Evolutionary conservation across 2,888 invertebrate genomes (phyloP).

Genomic region (Venustoraphidia nigricollis): DNA sequence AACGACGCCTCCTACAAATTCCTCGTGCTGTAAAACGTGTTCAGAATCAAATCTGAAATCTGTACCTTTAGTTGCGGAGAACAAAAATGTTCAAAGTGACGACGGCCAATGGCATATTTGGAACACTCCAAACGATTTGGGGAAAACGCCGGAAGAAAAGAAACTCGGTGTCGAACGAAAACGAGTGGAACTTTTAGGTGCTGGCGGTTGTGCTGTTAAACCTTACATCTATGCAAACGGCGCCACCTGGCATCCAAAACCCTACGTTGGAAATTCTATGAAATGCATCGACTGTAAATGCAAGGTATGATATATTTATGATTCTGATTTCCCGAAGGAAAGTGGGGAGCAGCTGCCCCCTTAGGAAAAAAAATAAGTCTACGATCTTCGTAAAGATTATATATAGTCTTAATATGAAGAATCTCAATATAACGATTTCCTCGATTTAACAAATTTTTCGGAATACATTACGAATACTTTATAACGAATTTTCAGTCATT

Average conservation of each 20-base stretch:
- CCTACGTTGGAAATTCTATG: slow-evolving; percentile 71
- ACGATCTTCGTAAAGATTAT: no score
- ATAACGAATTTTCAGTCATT: no score
- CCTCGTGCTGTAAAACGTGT: slow-evolving; percentile 69
- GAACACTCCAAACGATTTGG: not conserved
- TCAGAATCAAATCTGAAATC: slow-evolving; percentile 24
- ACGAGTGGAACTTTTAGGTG: slow-evolving; percentile 49
- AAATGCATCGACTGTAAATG: slow-evolving; percentile 85
- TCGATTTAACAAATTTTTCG: no score
- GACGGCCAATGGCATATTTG: slow-evolving; percentile 10
- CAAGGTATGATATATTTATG: slow-evolving; percentile 44
- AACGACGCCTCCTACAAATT: slow-evolving; percentile 56
- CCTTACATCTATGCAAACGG: slow-evolving; percentile 39
- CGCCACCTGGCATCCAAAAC: slow-evolving; percentile 73
- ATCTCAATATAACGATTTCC: no score
- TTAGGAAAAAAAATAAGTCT: no score
- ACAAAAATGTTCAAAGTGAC: slow-evolving; percentile 2
- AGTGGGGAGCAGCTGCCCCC: no score
- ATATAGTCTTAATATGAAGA: no score
- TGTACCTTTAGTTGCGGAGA: not conserved
- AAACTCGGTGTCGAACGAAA: not conserved
- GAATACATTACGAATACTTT: no score
- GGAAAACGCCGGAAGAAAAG: slow-evolving; percentile 3
- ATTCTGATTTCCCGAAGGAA: slow-evolving; percentile 5
- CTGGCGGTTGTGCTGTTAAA: slow-evolving; percentile 74